Conservation (phyloP, 92 coral and sea anemone species). For the Zoanthus gigantus region DNA sequence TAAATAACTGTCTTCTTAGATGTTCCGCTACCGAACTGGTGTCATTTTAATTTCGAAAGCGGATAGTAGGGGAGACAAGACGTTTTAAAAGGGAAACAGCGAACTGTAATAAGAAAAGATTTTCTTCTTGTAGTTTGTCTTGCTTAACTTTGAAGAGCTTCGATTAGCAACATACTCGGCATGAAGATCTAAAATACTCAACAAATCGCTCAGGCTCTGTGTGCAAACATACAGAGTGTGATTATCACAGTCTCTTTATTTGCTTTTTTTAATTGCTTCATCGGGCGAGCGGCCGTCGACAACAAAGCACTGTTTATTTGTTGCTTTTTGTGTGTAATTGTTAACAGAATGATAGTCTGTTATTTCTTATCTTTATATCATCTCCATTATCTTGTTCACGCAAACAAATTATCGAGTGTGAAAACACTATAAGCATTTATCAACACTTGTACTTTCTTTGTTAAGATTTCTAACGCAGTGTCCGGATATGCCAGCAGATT, state of each 20-base stretch:
- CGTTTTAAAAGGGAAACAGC: neutral
- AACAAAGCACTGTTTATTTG: conserved; percentile 21
- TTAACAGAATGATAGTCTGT: conserved; percentile 28
- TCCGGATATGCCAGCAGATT: neutral
- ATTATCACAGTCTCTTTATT: conserved; percentile 13
- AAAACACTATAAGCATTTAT: conserved; percentile 35
- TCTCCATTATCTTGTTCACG: conserved; percentile 64
- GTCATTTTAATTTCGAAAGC: neutral
- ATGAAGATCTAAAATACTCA: neutral
- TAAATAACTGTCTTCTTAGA: neutral
- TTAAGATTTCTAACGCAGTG: neutral
- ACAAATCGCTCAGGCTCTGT: neutral
- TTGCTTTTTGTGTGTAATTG: neutral
- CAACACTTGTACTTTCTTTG: neutral
- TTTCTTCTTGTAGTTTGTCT: neutral
- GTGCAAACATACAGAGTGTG: neutral
- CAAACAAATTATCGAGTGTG: conserved; percentile 63
- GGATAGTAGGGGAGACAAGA: neutral
- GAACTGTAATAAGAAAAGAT: neutral
- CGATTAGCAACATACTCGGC: conserved; percentile 36
- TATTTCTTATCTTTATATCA: conserved; percentile 24
- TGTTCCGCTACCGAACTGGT: neutral
- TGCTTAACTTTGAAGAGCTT: neutral
- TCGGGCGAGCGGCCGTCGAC: conserved; percentile 2
- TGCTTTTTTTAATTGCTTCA: conserved; percentile 41